Conservation (phyloP, 2,113 vertebrate genomes). For the Amblyornis subalaris region DNA sequence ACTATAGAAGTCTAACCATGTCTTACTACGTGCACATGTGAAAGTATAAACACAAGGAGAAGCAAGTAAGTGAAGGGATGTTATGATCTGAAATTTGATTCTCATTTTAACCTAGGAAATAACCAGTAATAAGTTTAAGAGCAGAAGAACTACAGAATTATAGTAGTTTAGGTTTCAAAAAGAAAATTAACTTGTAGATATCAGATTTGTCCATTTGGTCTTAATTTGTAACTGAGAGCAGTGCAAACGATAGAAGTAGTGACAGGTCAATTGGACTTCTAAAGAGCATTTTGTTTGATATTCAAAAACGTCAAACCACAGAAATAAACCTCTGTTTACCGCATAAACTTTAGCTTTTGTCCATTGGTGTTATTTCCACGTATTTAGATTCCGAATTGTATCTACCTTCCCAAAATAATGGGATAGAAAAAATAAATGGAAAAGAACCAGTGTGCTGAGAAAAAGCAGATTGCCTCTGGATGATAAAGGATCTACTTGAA, state of each 20-base stretch:
- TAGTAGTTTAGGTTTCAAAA: not conserved
- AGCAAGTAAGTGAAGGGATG: not conserved
- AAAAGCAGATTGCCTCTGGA: slow-evolving; percentile 28
- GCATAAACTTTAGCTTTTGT: not conserved
- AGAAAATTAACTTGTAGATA: not conserved
- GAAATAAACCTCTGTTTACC: not conserved
- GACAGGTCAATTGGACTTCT: not conserved
- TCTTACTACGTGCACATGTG: not conserved
- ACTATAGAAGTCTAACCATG: rapidly evolving
- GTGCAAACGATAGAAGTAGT: not conserved
- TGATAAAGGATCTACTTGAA: slow-evolving; percentile 22
- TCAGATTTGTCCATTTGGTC: slow-evolving; percentile 13
- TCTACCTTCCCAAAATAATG: not conserved
- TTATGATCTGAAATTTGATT: not conserved
- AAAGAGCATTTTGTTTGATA: not conserved
- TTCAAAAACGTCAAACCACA: not conserved
- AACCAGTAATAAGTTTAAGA: not conserved
- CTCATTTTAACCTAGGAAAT: not conserved
- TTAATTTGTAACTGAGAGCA: slow-evolving; percentile 7
- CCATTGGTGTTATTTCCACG: not conserved
- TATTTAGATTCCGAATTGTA: not conserved
- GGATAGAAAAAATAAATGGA: not conserved
- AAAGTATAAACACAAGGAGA: not conserved
- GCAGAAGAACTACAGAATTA: not conserved
- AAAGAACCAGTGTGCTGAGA: not conserved